Evolutionary conservation across 2,888 invertebrate species (phyloP).

Genomic region (Pammene fasciana): DNA sequence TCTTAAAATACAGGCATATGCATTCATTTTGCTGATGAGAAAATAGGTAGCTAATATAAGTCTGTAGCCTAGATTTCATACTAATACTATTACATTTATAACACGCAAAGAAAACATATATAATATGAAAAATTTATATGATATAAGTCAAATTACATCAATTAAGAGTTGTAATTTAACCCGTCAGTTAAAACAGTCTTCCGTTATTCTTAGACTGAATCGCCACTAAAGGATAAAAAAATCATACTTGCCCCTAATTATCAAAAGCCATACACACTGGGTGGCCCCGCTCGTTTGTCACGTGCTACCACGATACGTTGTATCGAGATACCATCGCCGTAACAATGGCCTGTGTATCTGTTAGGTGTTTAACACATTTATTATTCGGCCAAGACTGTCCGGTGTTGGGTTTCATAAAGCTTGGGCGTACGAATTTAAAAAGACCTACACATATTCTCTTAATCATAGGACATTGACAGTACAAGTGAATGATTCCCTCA

Average conservation of each 20-base stretch:
- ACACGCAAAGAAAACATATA: too few species aligned
- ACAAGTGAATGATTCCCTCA: too few species aligned
- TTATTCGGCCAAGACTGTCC: conserved; percentile 25
- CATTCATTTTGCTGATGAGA: too few species aligned
- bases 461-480: not conserved
- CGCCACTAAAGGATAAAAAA: not conserved
- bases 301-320: conserved; percentile 33
- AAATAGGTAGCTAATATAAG: too few species aligned
- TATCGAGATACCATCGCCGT: conserved; percentile 23
- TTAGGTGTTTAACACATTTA: conserved; percentile 33
- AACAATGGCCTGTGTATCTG: conserved; percentile 27
- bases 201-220: too few species aligned
- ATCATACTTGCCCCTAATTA: conserved; percentile 23
- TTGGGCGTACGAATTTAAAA: conserved; percentile 5
- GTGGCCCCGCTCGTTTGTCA: conserved; percentile 24
- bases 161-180: too few species aligned
- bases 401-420: conserved; percentile 18
- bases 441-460: not conserved
- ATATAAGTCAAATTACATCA: too few species aligned
- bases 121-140: too few species aligned
- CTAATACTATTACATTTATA: too few species aligned
- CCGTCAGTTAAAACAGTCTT: too few species aligned
- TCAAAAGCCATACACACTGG: conserved; percentile 15
- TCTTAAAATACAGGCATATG: too few species aligned
- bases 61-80: too few species aligned